phyloP scores from a whole-genome alignment of 1,140 invertebrate species.

The Brachionus paranguensis region DNA sequence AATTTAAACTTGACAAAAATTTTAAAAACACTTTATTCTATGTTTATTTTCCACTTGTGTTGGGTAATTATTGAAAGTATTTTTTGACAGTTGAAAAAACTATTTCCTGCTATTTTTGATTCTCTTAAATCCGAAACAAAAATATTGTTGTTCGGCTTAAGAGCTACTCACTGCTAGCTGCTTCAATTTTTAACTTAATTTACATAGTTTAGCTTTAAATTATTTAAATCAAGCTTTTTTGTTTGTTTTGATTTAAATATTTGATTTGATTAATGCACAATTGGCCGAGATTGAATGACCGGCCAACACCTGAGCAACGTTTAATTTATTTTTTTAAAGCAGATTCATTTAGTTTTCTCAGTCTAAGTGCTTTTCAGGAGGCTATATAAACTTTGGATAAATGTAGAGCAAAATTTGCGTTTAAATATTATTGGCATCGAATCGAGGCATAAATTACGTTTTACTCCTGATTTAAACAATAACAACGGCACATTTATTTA shows the following conservation, averaged over 20 bases:
- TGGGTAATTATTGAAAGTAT: neutral
- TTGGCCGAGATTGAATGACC: neutral
- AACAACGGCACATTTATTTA: conserved; percentile 13
- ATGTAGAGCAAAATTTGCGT: conserved; percentile 5
- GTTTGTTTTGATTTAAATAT: neutral
- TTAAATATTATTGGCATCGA: neutral
- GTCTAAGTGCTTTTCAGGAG: neutral
- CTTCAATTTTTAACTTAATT: conserved; percentile 20
- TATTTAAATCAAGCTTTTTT: neutral
- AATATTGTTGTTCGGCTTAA: neutral
- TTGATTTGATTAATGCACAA: neutral
- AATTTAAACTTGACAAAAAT: neutral
- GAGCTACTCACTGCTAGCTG: neutral
- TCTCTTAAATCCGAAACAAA: neutral
- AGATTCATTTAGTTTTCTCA: neutral
- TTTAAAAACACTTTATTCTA: neutral
- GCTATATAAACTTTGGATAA: neutral
- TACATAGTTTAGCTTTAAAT: neutral
- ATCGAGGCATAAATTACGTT: neutral
- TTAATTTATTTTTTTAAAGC: neutral
- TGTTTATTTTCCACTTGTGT: neutral
- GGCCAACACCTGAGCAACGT: neutral
- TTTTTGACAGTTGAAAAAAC: neutral
- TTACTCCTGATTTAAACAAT: conserved; percentile 11
- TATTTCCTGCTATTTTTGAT: neutral